Percentiles rank a stretch among this genome's conserved stretches.
Evolutionary conservation across 1,140 invertebrate species (phyloP).

Genomic region (Papilio aristodemus): DNA sequence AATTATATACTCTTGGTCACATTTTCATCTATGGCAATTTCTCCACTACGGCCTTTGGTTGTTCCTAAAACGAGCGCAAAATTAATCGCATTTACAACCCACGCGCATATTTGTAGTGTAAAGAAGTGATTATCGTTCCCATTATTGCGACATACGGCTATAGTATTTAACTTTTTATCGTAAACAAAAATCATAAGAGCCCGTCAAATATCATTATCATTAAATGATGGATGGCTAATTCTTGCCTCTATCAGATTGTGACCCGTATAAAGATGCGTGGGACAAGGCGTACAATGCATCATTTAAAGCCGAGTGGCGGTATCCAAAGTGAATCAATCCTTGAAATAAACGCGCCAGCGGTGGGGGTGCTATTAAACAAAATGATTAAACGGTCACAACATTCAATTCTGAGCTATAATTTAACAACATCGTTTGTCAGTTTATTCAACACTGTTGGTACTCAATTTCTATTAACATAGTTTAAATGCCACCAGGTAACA

Average conservation of each 20-base stretch:
- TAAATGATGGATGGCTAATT: conserved; percentile 77
- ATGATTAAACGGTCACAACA: conserved; percentile 31
- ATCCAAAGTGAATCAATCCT: conserved; percentile 53
- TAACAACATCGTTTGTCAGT: conserved; percentile 3
- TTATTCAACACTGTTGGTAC: background rate
- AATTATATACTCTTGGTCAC: too few relatives aligned
- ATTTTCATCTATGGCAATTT: too few relatives aligned
- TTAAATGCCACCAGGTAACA: background rate
- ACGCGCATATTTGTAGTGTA: background rate
- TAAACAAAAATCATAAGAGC: conserved; percentile 63
- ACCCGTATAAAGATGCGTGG: conserved; percentile 71
- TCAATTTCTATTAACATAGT: conserved; percentile 1
- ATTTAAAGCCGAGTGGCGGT: conserved; percentile 58
- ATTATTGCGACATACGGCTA: conserved; percentile 25
- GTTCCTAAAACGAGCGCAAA: too few relatives aligned
- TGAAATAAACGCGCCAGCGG: conserved; percentile 18
- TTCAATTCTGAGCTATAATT: conserved; percentile 21
- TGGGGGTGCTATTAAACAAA: conserved; percentile 33
- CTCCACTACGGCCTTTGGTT: too few relatives aligned
- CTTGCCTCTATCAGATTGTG: conserved; percentile 71
- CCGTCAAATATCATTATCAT: conserved; percentile 77
- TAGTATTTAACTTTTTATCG: conserved; percentile 49
- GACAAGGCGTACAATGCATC: conserved; percentile 68
- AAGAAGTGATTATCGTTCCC: conserved; percentile 25
- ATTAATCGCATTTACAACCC: background rate